These are phyloP conservation scores for Periophthalmodon schlosseri DNA, from an alignment of 2,113 vertebrate genomes.

Conservation along the genomic window DNA sequence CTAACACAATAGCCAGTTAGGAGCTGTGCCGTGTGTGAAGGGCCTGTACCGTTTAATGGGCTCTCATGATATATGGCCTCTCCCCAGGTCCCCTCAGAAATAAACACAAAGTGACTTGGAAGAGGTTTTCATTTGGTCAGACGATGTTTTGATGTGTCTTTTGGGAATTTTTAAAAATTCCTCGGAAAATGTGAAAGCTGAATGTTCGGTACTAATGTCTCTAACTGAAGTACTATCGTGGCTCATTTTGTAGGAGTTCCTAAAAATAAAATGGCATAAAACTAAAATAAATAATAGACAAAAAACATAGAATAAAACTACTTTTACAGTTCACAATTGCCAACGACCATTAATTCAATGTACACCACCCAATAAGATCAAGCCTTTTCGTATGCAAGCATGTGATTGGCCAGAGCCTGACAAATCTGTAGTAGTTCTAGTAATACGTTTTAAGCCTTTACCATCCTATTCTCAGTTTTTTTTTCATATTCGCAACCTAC, in stretches of 20 bases:
- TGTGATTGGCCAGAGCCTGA: neutral
- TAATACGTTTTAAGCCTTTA: neutral
- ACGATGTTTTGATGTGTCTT: conserved; percentile 23
- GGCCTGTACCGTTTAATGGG: conserved; percentile 63
- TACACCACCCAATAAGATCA: neutral
- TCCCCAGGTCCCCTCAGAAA: conserved; percentile 43
- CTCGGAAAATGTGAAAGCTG: neutral
- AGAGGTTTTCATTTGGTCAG: conserved; percentile 24
- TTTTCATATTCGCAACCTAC: neutral
- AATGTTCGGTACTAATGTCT: neutral
- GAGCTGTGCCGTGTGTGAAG: conserved; percentile 43
- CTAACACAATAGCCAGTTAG: conserved; percentile 68
- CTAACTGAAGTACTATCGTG: neutral
- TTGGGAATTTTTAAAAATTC: conserved; percentile 17
- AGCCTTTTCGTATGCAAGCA: neutral
- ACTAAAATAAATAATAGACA: neutral
- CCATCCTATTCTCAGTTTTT: neutral
- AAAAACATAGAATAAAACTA: neutral
- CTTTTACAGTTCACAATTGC: neutral
- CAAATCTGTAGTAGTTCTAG: neutral
- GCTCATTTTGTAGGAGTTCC: neutral
- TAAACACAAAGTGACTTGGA: conserved; percentile 33
- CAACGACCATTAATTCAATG: neutral
- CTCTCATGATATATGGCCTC: conserved; percentile 58
- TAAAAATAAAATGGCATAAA: neutral